Evolutionary conservation across 2,797 vertebrate species (phyloP).

Genomic region (Pipistrellus nathusii): DNA sequence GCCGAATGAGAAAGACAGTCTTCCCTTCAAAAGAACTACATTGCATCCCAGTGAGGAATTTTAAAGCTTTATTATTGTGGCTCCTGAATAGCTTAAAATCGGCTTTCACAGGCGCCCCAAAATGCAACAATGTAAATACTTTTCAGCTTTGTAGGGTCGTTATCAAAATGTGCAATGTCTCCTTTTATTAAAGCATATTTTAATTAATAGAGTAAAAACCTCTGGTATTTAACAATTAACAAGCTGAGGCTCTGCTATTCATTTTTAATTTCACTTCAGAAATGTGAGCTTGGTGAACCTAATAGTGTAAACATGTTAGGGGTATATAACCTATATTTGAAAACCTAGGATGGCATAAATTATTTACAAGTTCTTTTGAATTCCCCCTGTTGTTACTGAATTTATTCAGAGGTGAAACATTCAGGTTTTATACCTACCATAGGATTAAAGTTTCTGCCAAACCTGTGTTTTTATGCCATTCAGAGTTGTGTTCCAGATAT

Average conservation of each 20-base stretch:
- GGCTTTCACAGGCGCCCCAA: constrained; percentile 89
- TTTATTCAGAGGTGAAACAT: constrained; percentile 65
- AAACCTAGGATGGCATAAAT: constrained; percentile 78
- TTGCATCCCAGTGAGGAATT: constrained; percentile 92
- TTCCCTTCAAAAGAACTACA: constrained; percentile 92
- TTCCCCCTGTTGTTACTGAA: constrained; percentile 48
- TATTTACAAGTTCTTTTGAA: constrained; percentile 77
- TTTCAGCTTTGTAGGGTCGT: constrained; percentile 84
- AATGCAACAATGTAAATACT: constrained; percentile 91
- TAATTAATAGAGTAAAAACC: constrained; percentile 85
- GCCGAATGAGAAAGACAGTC: constrained; percentile 93
- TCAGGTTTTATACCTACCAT: constrained; percentile 32
- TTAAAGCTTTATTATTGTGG: constrained; percentile 91
- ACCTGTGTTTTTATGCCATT: constrained; percentile 65
- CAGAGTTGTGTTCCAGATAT: constrained; percentile 71
- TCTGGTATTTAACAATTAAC: constrained; percentile 81
- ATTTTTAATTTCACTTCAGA: constrained; percentile 83
- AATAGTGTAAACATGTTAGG: constrained; percentile 38
- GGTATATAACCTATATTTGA: constrained; percentile 69
- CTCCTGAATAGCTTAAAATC: constrained; percentile 90
- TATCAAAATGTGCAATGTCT: constrained; percentile 85
- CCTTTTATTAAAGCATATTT: constrained; percentile 87
- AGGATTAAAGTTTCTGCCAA: constrained; percentile 66
- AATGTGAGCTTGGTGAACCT: constrained; percentile 77
- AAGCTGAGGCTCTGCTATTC: constrained; percentile 74